phyloP scores from a whole-genome alignment of 2,888 invertebrate genomes.

The Megastigmus dorsalis region DNA sequence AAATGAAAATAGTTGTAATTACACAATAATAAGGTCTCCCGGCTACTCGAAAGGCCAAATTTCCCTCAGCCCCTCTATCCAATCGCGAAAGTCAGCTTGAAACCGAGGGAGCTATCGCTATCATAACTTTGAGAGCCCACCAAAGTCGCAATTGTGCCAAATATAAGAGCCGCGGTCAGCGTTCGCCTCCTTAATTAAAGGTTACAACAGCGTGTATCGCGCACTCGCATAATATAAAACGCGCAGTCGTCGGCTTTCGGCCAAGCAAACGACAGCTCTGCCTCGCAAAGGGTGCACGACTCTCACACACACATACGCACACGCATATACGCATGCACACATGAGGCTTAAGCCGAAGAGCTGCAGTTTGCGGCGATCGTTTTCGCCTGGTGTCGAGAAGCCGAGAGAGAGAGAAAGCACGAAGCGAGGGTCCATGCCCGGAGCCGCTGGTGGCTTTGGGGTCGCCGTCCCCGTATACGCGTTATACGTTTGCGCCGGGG shows the following conservation, averaged over 20 bases:
- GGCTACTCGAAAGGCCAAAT: too few species aligned
- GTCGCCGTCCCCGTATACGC: conserved; percentile 17
- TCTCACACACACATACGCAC: background rate
- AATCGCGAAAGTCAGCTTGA: too few species aligned
- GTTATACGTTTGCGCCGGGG: background rate
- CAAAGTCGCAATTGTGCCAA: too few species aligned
- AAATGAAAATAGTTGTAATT: too few species aligned
- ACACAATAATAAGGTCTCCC: too few species aligned
- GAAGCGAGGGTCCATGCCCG: conserved; percentile 6
- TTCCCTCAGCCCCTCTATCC: too few species aligned
- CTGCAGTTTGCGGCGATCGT: conserved; percentile 24
- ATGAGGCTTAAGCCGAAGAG: background rate
- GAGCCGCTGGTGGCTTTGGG: conserved; percentile 34
- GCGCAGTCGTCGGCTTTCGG: background rate
- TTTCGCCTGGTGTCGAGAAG: conserved; percentile 15
- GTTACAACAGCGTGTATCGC: background rate
- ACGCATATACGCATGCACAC: background rate
- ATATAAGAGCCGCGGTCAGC: conserved; percentile 1
- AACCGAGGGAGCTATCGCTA: too few species aligned
- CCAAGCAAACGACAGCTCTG: too few species aligned
- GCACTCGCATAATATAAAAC: background rate
- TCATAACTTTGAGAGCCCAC: too few species aligned
- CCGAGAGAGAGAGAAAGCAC: background rate
- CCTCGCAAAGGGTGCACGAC: conserved; percentile 9
- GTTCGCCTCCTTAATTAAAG: conserved; percentile 15